phyloP scores from a whole-genome alignment of 2,113 vertebrate genomes.

The Bos javanicus region DNA sequence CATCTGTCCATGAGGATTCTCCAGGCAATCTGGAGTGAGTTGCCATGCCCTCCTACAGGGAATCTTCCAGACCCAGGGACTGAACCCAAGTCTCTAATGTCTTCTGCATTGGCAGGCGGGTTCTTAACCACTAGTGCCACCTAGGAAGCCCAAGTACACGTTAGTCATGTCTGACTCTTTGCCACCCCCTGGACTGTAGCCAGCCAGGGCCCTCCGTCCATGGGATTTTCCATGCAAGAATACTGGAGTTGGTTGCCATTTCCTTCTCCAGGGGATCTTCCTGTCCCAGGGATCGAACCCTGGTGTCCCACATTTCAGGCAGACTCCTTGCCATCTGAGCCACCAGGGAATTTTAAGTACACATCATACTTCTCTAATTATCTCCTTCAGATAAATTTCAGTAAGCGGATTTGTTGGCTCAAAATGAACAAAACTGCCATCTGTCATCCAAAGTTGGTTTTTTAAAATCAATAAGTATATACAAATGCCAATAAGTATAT shows the following conservation, averaged over 20 bases:
- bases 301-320: neutral
- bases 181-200: neutral
- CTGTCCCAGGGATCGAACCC: accelerated
- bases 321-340: neutral
- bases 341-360: neutral
- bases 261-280: neutral
- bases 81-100: neutral
- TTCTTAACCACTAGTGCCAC: neutral
- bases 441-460: neutral
- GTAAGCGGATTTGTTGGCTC: neutral
- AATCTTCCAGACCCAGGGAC: neutral
- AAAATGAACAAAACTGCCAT: neutral
- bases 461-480: neutral
- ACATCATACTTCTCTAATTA: neutral
- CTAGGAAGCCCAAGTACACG: neutral
- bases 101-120: neutral
- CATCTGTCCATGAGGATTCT: neutral
- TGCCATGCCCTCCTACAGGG: neutral
- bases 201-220: neutral
- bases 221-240: neutral
- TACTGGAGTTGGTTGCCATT: neutral
- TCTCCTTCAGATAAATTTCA: neutral
- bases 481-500: neutral
- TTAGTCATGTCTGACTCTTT: neutral
- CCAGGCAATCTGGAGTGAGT: neutral